Conservation (phyloP, 1,140 invertebrate species). For the Cydia pomonella region DNA sequence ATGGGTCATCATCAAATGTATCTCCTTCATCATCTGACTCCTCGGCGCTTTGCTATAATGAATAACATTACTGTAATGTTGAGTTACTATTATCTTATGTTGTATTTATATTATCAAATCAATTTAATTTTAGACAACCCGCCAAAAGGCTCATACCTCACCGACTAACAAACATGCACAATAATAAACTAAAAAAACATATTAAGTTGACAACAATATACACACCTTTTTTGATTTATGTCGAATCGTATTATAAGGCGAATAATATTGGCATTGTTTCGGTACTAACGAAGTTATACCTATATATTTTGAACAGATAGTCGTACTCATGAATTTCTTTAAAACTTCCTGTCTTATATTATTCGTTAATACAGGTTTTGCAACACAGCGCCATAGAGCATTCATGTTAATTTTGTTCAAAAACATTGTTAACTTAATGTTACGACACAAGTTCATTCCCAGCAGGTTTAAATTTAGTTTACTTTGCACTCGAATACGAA, state of each 20-base stretch:
- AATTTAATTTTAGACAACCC: too few species aligned
- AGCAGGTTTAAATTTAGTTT: background rate
- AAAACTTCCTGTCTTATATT: constrained; percentile 35
- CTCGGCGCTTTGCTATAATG: constrained; percentile 42
- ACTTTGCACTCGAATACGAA: background rate
- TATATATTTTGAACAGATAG: constrained; percentile 41
- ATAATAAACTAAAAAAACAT: background rate
- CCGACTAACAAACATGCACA: too few species aligned
- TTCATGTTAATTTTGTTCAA: constrained; percentile 9
- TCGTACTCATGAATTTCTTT: constrained; percentile 35
- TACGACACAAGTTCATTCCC: background rate
- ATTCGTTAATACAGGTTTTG: background rate
- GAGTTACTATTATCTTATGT: too few species aligned
- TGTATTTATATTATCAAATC: too few species aligned
- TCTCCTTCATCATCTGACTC: constrained; percentile 44
- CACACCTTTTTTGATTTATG: constrained; percentile 60
- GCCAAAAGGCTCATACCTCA: background rate
- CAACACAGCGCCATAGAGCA: background rate
- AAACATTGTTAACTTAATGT: background rate
- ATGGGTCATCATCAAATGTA: constrained; percentile 66
- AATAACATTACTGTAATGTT: constrained; percentile 34
- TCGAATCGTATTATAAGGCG: constrained; percentile 38
- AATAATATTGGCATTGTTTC: constrained; percentile 33
- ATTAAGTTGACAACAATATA: constrained; percentile 7
- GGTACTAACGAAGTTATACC: constrained; percentile 43